Percentiles rank a stretch among this genome's conserved stretches.
These are phyloP conservation scores for Lepeophtheirus salmonis DNA, from an alignment of 1,140 invertebrate species.

Conservation along the genomic window DNA sequence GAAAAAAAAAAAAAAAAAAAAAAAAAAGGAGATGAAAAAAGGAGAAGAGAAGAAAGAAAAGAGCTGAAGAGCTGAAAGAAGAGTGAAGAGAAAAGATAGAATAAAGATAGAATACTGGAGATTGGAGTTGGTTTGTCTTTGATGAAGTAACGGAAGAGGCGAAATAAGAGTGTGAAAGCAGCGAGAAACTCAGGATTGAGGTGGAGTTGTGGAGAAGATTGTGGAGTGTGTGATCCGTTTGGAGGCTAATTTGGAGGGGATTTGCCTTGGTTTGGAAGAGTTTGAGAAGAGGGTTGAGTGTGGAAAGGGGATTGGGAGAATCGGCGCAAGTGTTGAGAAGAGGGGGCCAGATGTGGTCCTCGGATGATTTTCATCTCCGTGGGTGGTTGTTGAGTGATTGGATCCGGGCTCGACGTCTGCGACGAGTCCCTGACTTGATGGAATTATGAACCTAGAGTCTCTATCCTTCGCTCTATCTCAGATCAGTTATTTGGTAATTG, in stretches of 20 bases:
- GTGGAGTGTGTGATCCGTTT: background rate
- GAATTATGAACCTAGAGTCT: conserved; percentile 97
- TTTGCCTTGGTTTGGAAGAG: background rate
- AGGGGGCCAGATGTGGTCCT: background rate
- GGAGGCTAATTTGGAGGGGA: background rate
- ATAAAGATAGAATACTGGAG: background rate
- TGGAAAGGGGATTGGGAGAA: too few species aligned
- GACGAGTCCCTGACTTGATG: conserved; percentile 40
- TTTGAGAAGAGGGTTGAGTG: background rate
- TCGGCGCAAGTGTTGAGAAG: too few species aligned
- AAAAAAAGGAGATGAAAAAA: background rate
- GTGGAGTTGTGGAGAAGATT: background rate
- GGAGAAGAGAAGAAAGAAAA: background rate
- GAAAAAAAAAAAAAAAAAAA: background rate
- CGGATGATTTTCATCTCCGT: background rate
- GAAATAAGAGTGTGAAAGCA: background rate
- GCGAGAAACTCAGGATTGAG: background rate
- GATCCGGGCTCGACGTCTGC: background rate
- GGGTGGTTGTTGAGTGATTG: background rate
- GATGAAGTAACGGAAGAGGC: background rate
- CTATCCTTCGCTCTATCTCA: conserved; percentile 91
- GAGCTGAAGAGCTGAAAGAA: background rate
- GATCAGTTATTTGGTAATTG: conserved; percentile 50
- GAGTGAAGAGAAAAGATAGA: background rate
- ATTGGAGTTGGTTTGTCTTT: background rate